These are phyloP conservation scores for Drosophila ustulata DNA, from an alignment of 2,888 invertebrate genomes.

Conservation along the genomic window DNA sequence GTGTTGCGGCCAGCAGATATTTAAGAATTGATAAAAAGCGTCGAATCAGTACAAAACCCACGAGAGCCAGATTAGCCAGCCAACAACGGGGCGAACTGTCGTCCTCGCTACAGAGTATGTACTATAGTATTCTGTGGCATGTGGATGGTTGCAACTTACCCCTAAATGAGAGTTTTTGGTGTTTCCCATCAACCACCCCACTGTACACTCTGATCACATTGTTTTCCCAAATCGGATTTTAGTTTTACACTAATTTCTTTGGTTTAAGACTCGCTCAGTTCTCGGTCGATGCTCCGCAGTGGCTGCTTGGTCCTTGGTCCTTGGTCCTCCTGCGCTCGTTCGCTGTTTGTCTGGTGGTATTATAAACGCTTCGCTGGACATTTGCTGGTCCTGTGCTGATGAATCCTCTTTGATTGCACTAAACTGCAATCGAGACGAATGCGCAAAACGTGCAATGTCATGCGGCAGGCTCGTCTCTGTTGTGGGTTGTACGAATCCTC, in stretches of 20 bases:
- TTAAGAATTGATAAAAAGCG: conserved; percentile 74
- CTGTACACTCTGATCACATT: conserved; percentile 67
- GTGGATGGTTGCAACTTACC: conserved; percentile 46
- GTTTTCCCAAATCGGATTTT: conserved; percentile 84
- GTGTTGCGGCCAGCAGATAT: conserved; percentile 71
- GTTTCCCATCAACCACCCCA: conserved; percentile 68
- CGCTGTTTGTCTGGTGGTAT: conserved; percentile 66
- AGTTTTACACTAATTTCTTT: conserved; percentile 84
- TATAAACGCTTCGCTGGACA: conserved; percentile 82
- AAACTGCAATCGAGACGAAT: conserved; percentile 81
- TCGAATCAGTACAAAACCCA: conserved; percentile 65
- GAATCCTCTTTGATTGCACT: conserved; percentile 82
- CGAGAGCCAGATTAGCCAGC: conserved; percentile 68
- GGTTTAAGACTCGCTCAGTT: conserved; percentile 74
- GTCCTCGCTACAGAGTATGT: conserved; percentile 1
- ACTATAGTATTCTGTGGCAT: conserved; percentile 3
- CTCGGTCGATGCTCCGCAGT: conserved; percentile 21
- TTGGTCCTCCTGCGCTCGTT: conserved; percentile 16
- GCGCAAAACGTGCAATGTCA: conserved; percentile 75
- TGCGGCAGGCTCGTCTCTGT: conserved; percentile 43
- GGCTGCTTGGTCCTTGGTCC: conserved; percentile 30
- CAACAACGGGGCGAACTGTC: conserved; percentile 21
- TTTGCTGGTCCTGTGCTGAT: conserved; percentile 72
- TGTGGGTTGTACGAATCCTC: conserved; percentile 20
- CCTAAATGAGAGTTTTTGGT: conserved; percentile 53